A percentile compares a stretch with the other conserved stretches of the same genome.
phyloP scores from a whole-genome alignment of 2,797 vertebrate genomes.

The Tympanoctomys barrerae region DNA sequence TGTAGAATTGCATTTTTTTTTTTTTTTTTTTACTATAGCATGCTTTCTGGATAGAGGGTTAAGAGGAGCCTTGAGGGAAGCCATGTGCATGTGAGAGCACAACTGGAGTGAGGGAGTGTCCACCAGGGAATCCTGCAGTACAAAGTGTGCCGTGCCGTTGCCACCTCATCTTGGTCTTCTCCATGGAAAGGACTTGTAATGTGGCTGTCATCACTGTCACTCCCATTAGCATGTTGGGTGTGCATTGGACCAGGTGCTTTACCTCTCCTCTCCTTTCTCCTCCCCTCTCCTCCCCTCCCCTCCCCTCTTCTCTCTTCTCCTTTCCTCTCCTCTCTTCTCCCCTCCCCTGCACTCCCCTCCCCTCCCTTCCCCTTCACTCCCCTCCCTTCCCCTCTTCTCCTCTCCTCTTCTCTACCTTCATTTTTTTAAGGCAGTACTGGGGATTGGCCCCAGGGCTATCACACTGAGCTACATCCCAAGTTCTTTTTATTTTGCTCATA shows the following conservation, averaged over 20 bases:
- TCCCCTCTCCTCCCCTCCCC: not conserved
- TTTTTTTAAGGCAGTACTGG: not conserved
- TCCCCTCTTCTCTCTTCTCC: no score
- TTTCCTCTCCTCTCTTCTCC: not conserved
- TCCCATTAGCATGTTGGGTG: not conserved
- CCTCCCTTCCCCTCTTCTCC: no score
- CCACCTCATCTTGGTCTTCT: no score
- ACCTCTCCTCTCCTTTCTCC: not conserved
- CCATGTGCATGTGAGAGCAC: not conserved
- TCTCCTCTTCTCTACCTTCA: no score
- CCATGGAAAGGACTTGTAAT: not conserved
- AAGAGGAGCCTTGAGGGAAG: not conserved
- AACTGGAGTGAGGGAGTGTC: not conserved
- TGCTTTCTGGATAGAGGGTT: not conserved
- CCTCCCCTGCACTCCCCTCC: no score
- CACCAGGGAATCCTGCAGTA: not conserved
- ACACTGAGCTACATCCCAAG: not conserved
- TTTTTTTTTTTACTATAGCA: not conserved
- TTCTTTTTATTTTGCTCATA: not conserved
- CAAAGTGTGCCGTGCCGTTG: not conserved
- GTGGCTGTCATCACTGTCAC: rapidly evolving
- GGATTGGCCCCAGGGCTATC: not conserved
- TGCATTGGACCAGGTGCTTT: not conserved
- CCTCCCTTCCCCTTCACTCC: no score
- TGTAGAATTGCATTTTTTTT: not conserved